phyloP scores from a whole-genome alignment of 2,113 vertebrate genomes.

The Polypterus bichir region DNA sequence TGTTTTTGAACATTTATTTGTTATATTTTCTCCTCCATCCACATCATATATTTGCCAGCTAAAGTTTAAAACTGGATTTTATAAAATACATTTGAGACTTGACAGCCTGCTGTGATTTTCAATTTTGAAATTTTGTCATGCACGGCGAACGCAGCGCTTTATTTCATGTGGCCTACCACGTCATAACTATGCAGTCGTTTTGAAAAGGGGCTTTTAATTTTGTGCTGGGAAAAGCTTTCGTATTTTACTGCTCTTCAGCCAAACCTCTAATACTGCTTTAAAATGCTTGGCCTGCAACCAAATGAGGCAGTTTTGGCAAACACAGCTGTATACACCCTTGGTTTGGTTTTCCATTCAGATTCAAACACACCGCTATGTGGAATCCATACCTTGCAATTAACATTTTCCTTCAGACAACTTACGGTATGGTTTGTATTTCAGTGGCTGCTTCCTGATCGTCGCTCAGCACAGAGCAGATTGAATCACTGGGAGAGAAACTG shows the following conservation, averaged over 20 bases:
- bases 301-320: conserved; percentile 10
- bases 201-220: conserved; percentile 33
- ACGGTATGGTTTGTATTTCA: conserved; percentile 10
- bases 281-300: conserved; percentile 11
- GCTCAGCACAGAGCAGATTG: conserved; percentile 2
- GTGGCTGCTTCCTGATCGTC: conserved; percentile 4
- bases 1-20: no score
- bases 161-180: conserved; percentile 40
- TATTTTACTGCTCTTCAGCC: conserved; percentile 15
- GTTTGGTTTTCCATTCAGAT: conserved; percentile 12
- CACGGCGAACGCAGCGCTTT: conserved; percentile 29
- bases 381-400: conserved; percentile 5
- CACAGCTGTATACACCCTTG: conserved; percentile 11
- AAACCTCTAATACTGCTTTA: conserved; percentile 14
- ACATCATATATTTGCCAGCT: no score
- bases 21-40: no score
- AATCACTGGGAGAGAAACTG: conserved; percentile 7
- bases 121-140: conserved; percentile 25
- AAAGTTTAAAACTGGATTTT: conserved; percentile 5
- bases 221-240: conserved; percentile 17
- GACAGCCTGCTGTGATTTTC: conserved; percentile 1
- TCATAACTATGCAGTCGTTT: conserved; percentile 29
- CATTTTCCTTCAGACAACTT: conserved; percentile 9
- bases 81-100: conserved; percentile 14
- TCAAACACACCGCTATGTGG: conserved; percentile 9